Conservation (phyloP, 2,113 vertebrate genomes). For the Condylura cristata region DNA sequence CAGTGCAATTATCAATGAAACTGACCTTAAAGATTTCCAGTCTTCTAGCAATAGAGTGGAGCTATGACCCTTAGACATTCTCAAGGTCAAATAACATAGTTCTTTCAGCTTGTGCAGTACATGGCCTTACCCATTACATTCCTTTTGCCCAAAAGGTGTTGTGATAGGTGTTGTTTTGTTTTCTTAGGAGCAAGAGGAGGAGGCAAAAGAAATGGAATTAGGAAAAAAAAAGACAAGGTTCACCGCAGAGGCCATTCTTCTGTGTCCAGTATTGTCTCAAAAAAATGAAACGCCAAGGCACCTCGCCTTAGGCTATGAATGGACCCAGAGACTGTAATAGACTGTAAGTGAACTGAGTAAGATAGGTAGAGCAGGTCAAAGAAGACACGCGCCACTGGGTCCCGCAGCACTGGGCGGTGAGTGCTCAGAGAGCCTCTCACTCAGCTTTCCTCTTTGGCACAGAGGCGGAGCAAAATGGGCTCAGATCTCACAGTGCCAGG, state of each 20-base stretch:
- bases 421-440: neutral
- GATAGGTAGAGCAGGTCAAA: neutral
- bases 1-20: neutral
- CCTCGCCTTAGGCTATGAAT: neutral
- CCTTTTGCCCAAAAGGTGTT: neutral
- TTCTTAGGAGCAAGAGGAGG: neutral
- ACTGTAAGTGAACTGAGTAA: neutral
- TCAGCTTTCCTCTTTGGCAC: neutral
- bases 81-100: neutral
- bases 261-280: neutral
- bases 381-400: neutral
- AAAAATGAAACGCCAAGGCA: neutral
- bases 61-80: neutral
- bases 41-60: neutral
- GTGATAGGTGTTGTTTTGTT: neutral
- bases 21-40: neutral
- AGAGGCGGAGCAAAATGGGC: neutral
- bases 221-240: constrained; percentile 12
- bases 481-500: neutral
- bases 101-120: neutral
- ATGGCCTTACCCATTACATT: neutral
- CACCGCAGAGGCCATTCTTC: neutral
- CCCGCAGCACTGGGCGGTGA: neutral
- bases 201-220: neutral
- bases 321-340: neutral